phyloP scores from a whole-genome alignment of 2,797 vertebrate genomes.

The Oreochromis grahami region DNA sequence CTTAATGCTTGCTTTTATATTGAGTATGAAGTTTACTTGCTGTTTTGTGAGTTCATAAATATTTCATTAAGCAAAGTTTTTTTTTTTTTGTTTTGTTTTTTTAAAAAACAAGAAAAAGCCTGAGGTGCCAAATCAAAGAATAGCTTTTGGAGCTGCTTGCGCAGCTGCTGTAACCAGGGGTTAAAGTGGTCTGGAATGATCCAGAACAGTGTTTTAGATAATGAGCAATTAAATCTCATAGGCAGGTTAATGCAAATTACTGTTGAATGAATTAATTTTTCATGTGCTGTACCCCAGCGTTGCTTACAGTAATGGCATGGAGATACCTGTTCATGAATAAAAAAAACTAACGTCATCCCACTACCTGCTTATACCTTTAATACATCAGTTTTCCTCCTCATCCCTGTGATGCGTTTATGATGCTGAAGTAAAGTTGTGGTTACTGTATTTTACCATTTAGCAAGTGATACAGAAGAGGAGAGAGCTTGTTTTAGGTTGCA shows the following conservation, averaged over 20 bases:
- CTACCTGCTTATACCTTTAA: neutral
- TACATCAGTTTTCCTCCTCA: neutral
- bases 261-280: neutral
- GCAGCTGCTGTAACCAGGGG: neutral
- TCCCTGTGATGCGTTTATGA: neutral
- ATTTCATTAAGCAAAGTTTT: constrained; percentile 10
- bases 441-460: neutral
- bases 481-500: neutral
- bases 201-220: neutral
- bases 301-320: neutral
- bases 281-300: neutral
- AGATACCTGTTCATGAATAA: neutral
- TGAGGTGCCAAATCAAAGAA: neutral
- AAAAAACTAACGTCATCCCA: neutral
- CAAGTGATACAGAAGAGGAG: neutral
- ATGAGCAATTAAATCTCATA: neutral
- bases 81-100: neutral
- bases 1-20: neutral
- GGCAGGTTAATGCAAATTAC: neutral
- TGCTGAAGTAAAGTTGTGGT: neutral
- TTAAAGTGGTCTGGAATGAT: neutral
- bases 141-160: neutral
- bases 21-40: neutral
- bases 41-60: constrained; percentile 25
- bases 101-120: neutral